Evolutionary conservation across 2,888 invertebrate species (phyloP), one percentile per base, ranked within the genome.

Genomic region (Seira ritae): DNA sequence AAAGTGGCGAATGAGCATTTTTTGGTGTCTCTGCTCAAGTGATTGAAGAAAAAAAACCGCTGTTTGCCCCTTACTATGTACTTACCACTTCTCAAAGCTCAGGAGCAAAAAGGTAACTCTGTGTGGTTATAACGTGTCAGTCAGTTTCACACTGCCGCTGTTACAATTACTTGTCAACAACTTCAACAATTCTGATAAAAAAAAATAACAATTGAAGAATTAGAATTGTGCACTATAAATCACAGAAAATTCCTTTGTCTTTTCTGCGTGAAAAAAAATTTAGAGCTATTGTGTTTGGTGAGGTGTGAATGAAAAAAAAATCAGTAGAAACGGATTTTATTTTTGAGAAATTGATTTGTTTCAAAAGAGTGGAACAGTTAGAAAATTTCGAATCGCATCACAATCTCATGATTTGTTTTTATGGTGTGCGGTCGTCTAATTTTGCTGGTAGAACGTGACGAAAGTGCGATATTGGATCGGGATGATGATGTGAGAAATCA

Each of bases 61-160:
- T 55, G 55, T 55, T 55, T 55, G 55, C 55, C 55, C 55, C 55
- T 55, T 55, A 12, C n/a, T 55, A 8, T n/a, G n/a, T n/a, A n/a
- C n/a, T n/a, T n/a, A n/a, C n/a, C n/a, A n/a, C n/a, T 31, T 4
- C 31, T 31, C 31, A 31, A 31, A 31, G 8, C 31, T 31, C 31
- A 70, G 42, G 42, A 65, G 67, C n/a, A 82, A 82, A 82, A 82
- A 73, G 77, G 69, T 69, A 62, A 77, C 69, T 73, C 69, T 0
- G 72, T 62, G 73, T 24, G 23, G 62, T 46, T 69, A 60, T 62
- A 78, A 82, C 77, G 82, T 77, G 82, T 77, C 82, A 82, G 77
- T 82, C 76, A 76, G 71, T 76, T 76, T 69, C 73, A 77, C 77
- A 77, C 77, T 82, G 75, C 77, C 82, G 77, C 42, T 42, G 31